Evolutionary conservation across 35 echinoderm and acorn worm genomes (phyloP), one percentile per base, ranked within the genome.

Genomic region (Ptychodera flava): DNA sequence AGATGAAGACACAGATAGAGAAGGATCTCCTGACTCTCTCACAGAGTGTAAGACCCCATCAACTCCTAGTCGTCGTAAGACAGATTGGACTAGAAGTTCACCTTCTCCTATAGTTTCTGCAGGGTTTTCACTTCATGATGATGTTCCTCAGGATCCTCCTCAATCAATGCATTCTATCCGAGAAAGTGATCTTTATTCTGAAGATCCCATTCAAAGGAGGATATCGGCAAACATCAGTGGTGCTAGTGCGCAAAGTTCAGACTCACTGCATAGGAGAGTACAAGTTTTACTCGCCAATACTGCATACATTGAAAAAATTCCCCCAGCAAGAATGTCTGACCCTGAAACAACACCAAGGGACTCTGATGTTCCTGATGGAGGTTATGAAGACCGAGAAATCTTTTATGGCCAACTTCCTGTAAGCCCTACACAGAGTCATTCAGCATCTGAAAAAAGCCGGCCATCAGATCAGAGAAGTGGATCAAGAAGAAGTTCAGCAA

Each of bases 251-350:
- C 52, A 81, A 29, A 85, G 81, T 78, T 35, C 37, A 12, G 90
- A 91, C 30, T 83, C 80, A 0, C 45, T 91, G 6, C 77, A 84
- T 16, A 87, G 85, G 33, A 87, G 90, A 38, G 85, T 91, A 0
- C 90, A 91, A 34, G 79, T 78, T 28, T 87, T 92, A 0, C 84
- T 92, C 30, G 80, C 33, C 6, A 36, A 35, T 36, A 85, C 88
- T n/a, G 82, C 82, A 28, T 78, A 90, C 78, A 78, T 85, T 15
- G 91, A 81, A 29, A 64, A 64, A 12, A 64, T 64, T 64, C 45
- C 45, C 6, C 45, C 45, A 64, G 45, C 45, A 6, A 64, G 45
- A 22, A 64, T 64, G 45, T 64, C 45, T 64, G 45, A 64, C 22
- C 45, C 45, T 64, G 45, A 64, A 64, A 64, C 45, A 12, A 64